These are phyloP conservation scores for Drosophila infuscata DNA, from an alignment of 2,888 invertebrate genomes.

Conservation along the genomic window DNA sequence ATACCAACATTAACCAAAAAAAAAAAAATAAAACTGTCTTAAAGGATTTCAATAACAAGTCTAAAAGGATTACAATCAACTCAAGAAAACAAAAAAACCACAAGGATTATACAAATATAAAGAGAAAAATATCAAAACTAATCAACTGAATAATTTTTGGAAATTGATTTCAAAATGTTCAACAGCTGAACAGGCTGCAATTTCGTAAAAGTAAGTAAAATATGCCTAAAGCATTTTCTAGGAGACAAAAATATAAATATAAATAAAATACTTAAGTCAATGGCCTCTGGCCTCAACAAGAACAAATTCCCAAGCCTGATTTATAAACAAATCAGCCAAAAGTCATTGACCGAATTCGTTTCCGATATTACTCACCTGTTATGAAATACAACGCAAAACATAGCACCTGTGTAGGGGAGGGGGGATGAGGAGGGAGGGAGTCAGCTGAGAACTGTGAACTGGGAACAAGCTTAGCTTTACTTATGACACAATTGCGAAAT, in stretches of 20 bases:
- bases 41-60: slow-evolving; percentile 47
- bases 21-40: slow-evolving; percentile 49
- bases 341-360: slow-evolving; percentile 79
- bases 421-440: neutral
- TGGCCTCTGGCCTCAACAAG: slow-evolving; percentile 61
- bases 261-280: slow-evolving; percentile 56
- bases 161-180: slow-evolving; percentile 47
- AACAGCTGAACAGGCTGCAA: slow-evolving; percentile 56
- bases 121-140: slow-evolving; percentile 11
- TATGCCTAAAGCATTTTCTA: slow-evolving; percentile 46
- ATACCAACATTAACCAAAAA: slow-evolving; percentile 29
- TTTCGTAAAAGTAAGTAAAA: slow-evolving; percentile 73
- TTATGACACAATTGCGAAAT: slow-evolving; percentile 58
- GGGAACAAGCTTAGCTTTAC: slow-evolving; percentile 20
- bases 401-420: slow-evolving; percentile 13
- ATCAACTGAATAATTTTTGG: slow-evolving; percentile 28
- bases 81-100: slow-evolving; percentile 23
- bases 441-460: slow-evolving; percentile 18
- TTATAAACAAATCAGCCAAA: slow-evolving; percentile 78
- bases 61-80: slow-evolving; percentile 41
- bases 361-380: slow-evolving; percentile 80
- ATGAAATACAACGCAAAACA: slow-evolving; percentile 65
- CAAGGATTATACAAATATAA: slow-evolving; percentile 48
- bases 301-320: slow-evolving; percentile 69
- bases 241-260: slow-evolving; percentile 9